Evolutionary conservation across 2,797 vertebrate genomes (phyloP), one percentile per base, ranked within the genome.

Genomic region (Geotria australis): DNA sequence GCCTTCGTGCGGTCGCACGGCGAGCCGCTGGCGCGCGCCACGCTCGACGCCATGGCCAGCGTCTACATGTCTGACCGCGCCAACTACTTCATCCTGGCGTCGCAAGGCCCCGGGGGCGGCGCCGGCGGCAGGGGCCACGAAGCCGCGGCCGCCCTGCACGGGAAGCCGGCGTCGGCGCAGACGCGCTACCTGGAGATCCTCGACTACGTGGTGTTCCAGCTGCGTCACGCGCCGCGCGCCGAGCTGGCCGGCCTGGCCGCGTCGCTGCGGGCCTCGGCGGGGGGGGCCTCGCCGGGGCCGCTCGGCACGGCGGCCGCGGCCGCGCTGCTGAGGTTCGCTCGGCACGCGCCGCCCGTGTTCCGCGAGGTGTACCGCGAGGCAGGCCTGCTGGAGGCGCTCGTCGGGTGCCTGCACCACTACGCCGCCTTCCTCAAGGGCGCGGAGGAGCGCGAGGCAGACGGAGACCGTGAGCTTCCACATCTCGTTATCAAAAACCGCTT

Each of bases 211-310:
- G 81, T 98, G 60, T 95, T 96, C 69, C 83, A 77, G 63, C 79
- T 98, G 60, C 95, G 95, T 74, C 94, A 98, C 61, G 83, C 95
- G 38, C 91, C 91, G 8, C 94, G 88, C 70, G 95, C 93, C 69
- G 91, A 98, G 69, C 78, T 98, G 60, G 93, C 95, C 70, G 88
- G 86, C 10, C 82, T 96, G 61, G 91, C 86, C 66, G 81, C 95
- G 64, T 75, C 94, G 63, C 76, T 98, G 59, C 94, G 94, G 63
- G 79, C 84, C 8, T n/a, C 24, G 24, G 24, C 24, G 4, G 24
- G 24, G 24, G 24, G 24, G 5, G 86, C 80, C 72, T 68, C 78
- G 49, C 91, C 85, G 12, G 80, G 82, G 56, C 73, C 77, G 61
- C 94, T 85, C 76, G 84, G 83, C 72, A 79, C 84, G 70, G 74